These are phyloP conservation scores for Drosophila punjabiensis DNA, from an alignment of 1,140 invertebrate species.

Conservation along the genomic window DNA sequence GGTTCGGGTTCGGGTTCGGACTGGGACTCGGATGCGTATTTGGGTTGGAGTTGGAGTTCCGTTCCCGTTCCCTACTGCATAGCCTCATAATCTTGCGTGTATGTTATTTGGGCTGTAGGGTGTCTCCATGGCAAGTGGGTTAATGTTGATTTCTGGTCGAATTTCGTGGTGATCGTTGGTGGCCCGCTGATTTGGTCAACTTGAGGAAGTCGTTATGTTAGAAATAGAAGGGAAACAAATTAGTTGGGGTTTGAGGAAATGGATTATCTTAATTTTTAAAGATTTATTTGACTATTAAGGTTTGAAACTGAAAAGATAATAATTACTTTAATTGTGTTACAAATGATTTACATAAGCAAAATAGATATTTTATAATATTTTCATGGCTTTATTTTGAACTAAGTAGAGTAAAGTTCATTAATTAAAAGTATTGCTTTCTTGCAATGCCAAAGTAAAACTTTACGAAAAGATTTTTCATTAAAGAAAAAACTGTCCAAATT, in stretches of 20 bases:
- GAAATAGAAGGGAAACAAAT: background rate
- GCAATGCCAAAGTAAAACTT: background rate
- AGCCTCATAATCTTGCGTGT: constrained; percentile 43
- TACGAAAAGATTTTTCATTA: background rate
- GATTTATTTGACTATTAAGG: too few species aligned
- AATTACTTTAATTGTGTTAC: background rate
- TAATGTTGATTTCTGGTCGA: constrained; percentile 18
- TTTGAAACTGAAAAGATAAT: too few species aligned
- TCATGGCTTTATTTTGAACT: background rate
- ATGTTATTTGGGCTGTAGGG: constrained; percentile 32
- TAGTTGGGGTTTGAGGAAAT: too few species aligned
- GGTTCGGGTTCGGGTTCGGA: constrained; percentile 22
- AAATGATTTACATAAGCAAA: background rate
- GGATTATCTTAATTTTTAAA: background rate
- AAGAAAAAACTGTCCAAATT: too few species aligned
- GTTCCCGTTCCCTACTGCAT: constrained; percentile 8
- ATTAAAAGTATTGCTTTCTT: background rate
- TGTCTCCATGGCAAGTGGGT: background rate
- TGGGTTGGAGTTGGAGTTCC: constrained; percentile 19
- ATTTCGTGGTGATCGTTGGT: constrained; percentile 17
- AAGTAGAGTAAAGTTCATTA: background rate
- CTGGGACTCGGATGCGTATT: constrained; percentile 5
- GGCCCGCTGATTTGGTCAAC: constrained; percentile 2
- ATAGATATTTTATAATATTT: background rate
- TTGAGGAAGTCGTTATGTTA: constrained; percentile 29